Base-by-base conservation (phyloP, 1,140 invertebrate genomes). In the Geopemphigus sp. region DNA sequence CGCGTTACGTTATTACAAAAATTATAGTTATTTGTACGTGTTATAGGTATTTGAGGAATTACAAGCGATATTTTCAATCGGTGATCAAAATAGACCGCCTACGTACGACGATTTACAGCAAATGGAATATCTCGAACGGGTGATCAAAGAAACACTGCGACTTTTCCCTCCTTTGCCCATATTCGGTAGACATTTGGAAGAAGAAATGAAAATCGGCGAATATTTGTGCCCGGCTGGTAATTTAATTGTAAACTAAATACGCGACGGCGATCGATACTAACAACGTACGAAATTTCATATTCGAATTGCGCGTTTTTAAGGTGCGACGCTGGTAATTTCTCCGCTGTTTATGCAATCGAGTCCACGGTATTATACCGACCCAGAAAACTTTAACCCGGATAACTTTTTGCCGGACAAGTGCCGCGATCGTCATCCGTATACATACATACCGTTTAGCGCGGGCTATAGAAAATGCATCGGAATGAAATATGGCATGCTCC, bases 381-480 rank as follows among this genome's bases (percentile, higher is more conserved):
- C 81, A 17, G 81, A 81, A 12, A 72, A 80, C 26, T 81, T 81
- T 26, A 83, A 88, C 45, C 87, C 88, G 0, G 84, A 85, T 22
- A 83, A 82, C 50, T 89, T 89, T 78, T 92, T 92, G 84, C 82
- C 88, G 17, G 86, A 87, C 0, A 88, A 90, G 81, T 86, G 88
- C 80, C 70, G 82, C n/a, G 83, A 83, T 39, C 82, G 88, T 47
- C 87, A 86, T 82, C 86, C 83, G 0, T 87, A 85, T 73, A 80
- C 85, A 17, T 90, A 86, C 81, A 84, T 89, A 54, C 90, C 90
- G 19, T 91, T 91, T 83, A 88, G 88, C 54, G 88, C 88, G 74
- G 89, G 89, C 15, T 85, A 86, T 5, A 85, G 89, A 73, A 89
- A 89, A 83, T 90, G 89, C 81, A 86, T 90, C 66, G 89, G 88